Percentiles rank a stretch among this genome's conserved stretches.
Conservation (phyloP, 1,140 invertebrate species). For the Megathymus violae region DNA sequence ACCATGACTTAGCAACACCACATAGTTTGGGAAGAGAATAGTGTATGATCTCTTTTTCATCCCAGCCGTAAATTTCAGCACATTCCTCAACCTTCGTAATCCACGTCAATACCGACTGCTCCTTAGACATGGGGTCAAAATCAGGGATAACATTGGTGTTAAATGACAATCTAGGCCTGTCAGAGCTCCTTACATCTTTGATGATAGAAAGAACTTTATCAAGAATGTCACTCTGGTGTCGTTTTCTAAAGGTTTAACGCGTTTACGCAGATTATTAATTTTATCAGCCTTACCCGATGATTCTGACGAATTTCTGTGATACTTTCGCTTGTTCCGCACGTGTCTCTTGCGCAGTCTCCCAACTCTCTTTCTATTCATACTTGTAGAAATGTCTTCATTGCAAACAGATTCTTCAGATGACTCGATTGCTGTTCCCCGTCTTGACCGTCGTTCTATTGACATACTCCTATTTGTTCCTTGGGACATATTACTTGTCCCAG, state of each 20-base stretch:
- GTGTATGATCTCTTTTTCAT: neutral
- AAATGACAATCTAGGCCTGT: neutral
- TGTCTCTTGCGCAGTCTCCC: neutral
- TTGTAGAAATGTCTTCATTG: neutral
- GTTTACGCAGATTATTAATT: neutral
- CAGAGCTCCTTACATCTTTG: neutral
- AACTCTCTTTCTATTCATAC: neutral
- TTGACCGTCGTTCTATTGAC: neutral
- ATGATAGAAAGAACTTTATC: conserved; percentile 2
- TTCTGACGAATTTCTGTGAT: neutral
- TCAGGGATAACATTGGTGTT: conserved; percentile 5
- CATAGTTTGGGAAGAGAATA: neutral
- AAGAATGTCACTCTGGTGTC: neutral
- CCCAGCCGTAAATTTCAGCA: neutral
- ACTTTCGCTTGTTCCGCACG: neutral
- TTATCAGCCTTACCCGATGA: neutral
- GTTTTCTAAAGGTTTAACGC: neutral
- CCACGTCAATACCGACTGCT: neutral
- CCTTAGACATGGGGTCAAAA: conserved; percentile 5
- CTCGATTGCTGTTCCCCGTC: neutral
- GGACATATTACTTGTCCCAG: neutral
- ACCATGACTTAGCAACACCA: conserved; percentile 3
- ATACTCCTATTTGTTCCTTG: neutral
- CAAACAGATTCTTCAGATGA: neutral
- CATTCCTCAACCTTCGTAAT: conserved; percentile 7